Evolutionary conservation across 1,140 invertebrate species (phyloP), one percentile per base, ranked within the genome.

Genomic region (Macrobrachium nipponense): DNA sequence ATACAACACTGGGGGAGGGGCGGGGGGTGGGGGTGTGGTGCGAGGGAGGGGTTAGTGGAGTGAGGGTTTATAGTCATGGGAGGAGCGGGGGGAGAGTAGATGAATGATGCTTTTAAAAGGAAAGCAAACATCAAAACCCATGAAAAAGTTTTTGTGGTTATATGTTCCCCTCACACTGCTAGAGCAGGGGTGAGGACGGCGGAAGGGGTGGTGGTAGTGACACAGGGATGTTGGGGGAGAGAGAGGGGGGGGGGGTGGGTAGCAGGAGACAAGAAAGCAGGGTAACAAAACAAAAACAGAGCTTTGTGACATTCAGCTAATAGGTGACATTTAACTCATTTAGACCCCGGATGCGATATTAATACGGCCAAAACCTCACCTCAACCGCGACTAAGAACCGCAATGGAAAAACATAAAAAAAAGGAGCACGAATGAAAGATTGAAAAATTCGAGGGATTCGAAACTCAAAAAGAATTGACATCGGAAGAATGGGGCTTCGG

Each of bases 271-370:
- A 5, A 8, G 18, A 51, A 76, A 36, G 36, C 17, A 27, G 36
- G 20, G 11, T 15, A 75, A 44, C 14, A 44, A 7, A n/a, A 11
- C 44, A 15, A 70, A 70, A 70, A 70, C 68, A 70, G 20, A n/a
- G 20, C 68, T 43, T 70, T 27, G 68, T 70, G 68, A 70, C 68
- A 70, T 70, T 70, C 68, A 23, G 27, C 68, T 23, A 15, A 70
- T 70, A 23, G 68, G 68, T 70, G 68, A 70, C 68, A 70, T 70
- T 70, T 70, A 43, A 43, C 68, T 70, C 36, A 23, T 70, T 70
- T 70, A 23, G 23, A 70, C 68, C 23, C 68, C 68, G 68, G 68
- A 70, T 70, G 36, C 36, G 68, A 70, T 70, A 70, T 70, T 70
- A 70, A 70, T 70, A 70, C 68, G 68, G 36, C 36, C 68, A 23